These are phyloP conservation scores for Hermaeophaga mercurialis DNA, from an alignment of 2,888 invertebrate genomes.

Conservation along the genomic window DNA sequence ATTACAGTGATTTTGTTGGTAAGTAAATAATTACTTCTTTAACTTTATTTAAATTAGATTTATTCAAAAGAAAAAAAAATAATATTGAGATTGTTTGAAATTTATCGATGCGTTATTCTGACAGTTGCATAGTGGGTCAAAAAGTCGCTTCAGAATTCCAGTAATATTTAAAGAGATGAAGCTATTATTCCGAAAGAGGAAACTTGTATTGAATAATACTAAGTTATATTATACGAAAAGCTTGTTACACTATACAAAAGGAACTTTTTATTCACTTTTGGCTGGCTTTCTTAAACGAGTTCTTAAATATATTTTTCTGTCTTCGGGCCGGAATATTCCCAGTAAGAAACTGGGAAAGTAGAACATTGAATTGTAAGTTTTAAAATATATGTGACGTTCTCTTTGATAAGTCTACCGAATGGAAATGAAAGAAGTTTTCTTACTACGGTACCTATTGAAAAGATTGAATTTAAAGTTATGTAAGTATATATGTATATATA, in stretches of 20 bases:
- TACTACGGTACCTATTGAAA: constrained; percentile 8
- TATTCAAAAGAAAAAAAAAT: too few species aligned
- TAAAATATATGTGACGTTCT: constrained; percentile 25
- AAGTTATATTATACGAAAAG: constrained; percentile 9
- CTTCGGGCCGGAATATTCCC: constrained; percentile 7
- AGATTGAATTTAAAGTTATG: constrained; percentile 25
- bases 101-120: too few species aligned
- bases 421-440: constrained; percentile 16
- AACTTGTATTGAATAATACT: not conserved
- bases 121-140: too few species aligned
- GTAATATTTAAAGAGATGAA: too few species aligned
- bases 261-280: constrained; percentile 15
- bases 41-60: too few species aligned
- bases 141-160: too few species aligned
- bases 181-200: not conserved
- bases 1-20: too few species aligned
- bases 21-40: too few species aligned
- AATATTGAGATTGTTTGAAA: too few species aligned
- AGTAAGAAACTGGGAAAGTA: constrained; percentile 8
- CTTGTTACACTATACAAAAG: constrained; percentile 7
- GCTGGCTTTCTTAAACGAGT: constrained; percentile 4
- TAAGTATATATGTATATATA: not conserved
- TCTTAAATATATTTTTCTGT: constrained; percentile 17
- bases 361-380: constrained; percentile 28
- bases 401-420: constrained; percentile 20